Evolutionary conservation across 2,888 invertebrate species (phyloP), one percentile per base, ranked within the genome.

Genomic region (Aleiodes testaceus): DNA sequence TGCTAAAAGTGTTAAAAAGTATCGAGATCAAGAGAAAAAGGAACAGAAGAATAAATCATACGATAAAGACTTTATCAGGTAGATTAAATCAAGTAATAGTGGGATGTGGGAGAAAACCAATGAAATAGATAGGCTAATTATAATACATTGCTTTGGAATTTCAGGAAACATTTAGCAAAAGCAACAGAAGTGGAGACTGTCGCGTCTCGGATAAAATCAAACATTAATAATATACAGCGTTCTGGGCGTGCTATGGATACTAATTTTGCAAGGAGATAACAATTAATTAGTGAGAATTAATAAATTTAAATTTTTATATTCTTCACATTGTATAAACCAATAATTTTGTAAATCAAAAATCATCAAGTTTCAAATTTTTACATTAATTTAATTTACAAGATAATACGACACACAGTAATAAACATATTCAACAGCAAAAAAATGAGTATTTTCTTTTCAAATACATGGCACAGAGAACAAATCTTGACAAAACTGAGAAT

Each of bases 221-320:
- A 97, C 84, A 91, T 95, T 52, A 95, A 97, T 86, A 95, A 95
- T 81, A 95, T 97, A 77, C 97, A 98, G 86, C 90, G 97, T 70
- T 93, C 93, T 3, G 90, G 91, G 18, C 88, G 90, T 22, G 92
- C 95, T 64, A 95, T 97, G 95, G 93, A 95, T 79, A 91, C 92
- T 73, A 93, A 96, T 88, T 97, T 97, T 89, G 94, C 95, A 0
- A 90, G 90, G 74, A 90, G 93, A 83, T 93, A 86, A 74, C 53
- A 45, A 66, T n/a, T 6, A 30, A 53, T 12, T 53, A 16, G 4
- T 9, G 6, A 3, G 9, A 36, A 36, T 36, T 3, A 36, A 36
- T 36, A 2, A 36, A 36, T 36, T 9, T 36, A 6, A 36, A 36
- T 36, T 36, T 36, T 47, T 36, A 16, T 47, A 7, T 14, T 47